A percentile compares a stretch with the other conserved stretches of the same genome.
Evolutionary conservation across 2,888 invertebrate species (phyloP).

Genomic region (Leistus spinibarbis): DNA sequence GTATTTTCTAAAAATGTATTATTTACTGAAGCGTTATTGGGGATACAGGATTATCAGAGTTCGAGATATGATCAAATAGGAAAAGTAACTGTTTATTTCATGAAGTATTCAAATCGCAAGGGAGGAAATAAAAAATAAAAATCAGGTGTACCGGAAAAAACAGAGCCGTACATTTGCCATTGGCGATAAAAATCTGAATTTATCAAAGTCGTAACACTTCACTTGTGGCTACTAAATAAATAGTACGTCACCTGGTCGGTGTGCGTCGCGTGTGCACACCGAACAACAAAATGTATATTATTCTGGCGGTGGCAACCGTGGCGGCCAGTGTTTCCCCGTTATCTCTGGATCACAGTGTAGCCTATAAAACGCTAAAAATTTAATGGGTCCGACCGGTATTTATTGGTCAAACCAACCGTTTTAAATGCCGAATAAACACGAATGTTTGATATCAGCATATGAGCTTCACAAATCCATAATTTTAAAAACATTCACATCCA

Average conservation of each 20-base stretch:
- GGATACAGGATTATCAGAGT: no score
- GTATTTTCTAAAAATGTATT: no score
- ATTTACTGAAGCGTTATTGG: no score
- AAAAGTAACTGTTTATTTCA: no score
- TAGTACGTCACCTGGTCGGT: neutral
- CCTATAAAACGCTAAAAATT: constrained; percentile 39
- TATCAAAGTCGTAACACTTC: constrained; percentile 1
- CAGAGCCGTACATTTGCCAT: neutral
- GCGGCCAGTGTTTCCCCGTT: neutral
- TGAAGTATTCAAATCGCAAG: neutral
- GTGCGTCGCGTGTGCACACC: neutral
- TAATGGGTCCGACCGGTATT: constrained; percentile 36
- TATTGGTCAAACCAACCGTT: constrained; percentile 36
- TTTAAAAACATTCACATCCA: constrained; percentile 11
- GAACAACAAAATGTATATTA: neutral
- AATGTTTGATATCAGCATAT: constrained; percentile 36
- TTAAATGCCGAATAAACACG: constrained; percentile 38
- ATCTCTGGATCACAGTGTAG: constrained; percentile 28
- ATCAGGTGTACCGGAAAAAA: neutral
- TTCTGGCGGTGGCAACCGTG: neutral
- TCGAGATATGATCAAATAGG: no score
- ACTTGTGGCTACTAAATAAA: neutral
- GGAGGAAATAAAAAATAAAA: neutral
- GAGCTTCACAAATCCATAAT: constrained; percentile 36
- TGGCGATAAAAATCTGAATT: neutral